Evolutionary conservation across 2,797 vertebrate genomes (phyloP).

Genomic region (Anableps anableps): DNA sequence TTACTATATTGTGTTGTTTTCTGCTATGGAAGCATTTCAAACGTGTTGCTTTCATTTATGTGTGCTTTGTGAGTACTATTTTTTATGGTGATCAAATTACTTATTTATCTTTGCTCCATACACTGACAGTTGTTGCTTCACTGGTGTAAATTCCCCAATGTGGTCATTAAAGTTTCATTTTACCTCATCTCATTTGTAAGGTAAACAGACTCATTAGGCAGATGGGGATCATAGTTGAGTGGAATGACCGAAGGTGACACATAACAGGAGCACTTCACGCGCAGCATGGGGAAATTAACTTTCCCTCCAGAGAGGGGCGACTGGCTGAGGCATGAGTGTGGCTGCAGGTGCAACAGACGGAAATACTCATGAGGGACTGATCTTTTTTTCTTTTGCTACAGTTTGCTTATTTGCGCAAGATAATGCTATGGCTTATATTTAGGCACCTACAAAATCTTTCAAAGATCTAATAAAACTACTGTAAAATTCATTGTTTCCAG

Average conservation of each 20-base stretch:
- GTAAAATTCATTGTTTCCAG: not conserved
- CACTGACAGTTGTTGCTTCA: constrained; percentile 1
- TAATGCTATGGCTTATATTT: not conserved
- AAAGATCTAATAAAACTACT: not conserved
- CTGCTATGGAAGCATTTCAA: not conserved
- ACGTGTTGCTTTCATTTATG: not conserved
- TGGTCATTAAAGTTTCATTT: constrained; percentile 63
- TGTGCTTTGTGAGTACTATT: not conserved
- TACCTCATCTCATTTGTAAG: constrained; percentile 41
- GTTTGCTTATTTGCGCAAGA: constrained; percentile 1
- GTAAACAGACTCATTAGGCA: constrained; percentile 77
- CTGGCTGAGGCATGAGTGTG: constrained; percentile 3
- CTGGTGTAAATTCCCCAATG: constrained; percentile 28
- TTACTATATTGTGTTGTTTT: constrained; percentile 3
- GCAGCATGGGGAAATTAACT: constrained; percentile 69
- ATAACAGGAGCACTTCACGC: constrained; percentile 26
- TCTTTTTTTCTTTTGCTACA: constrained; percentile 9
- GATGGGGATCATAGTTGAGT: constrained; percentile 70
- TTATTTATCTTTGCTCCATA: not conserved
- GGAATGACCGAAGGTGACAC: constrained; percentile 36
- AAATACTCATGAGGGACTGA: constrained; percentile 4
- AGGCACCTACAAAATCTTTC: not conserved
- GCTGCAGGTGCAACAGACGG: constrained; percentile 53
- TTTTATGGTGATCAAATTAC: not conserved
- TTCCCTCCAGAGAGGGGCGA: constrained; percentile 34